phyloP scores from a whole-genome alignment of 2,888 invertebrate species.

The Linnaemya tessellans region DNA sequence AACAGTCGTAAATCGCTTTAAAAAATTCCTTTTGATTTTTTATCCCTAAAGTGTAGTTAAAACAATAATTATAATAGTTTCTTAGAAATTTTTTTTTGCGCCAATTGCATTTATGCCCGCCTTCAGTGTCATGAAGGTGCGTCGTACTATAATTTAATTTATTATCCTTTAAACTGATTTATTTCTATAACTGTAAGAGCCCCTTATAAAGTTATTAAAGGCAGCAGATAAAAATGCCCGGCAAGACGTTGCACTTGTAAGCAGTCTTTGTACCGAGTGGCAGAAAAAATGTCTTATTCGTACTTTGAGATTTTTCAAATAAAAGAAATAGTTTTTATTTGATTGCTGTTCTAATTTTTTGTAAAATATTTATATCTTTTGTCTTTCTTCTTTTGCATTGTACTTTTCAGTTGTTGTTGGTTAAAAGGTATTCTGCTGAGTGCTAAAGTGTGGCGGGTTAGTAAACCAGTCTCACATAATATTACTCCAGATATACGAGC shows the following conservation, averaged over 20 bases:
- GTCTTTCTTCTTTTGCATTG: conserved; percentile 4
- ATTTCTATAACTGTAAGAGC: too few relatives aligned
- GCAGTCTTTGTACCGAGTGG: neutral
- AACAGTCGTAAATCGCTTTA: too few relatives aligned
- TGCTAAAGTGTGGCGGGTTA: conserved; percentile 58
- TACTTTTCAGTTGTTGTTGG: neutral
- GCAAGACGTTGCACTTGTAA: neutral
- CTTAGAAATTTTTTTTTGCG: too few relatives aligned
- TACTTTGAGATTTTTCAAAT: neutral
- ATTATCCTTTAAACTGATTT: too few relatives aligned
- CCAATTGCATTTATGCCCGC: too few relatives aligned
- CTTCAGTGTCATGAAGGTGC: too few relatives aligned
- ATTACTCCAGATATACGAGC: conserved; percentile 67
- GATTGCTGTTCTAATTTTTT: conserved; percentile 40
- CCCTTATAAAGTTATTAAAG: neutral
- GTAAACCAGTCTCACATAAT: conserved; percentile 71
- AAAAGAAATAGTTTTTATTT: conserved; percentile 24
- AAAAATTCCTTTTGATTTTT: too few relatives aligned
- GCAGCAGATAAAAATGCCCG: too few relatives aligned
- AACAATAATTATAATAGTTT: too few relatives aligned
- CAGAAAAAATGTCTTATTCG: conserved; percentile 3
- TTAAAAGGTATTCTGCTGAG: conserved; percentile 39
- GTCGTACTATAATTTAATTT: too few relatives aligned
- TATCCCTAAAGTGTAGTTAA: neutral
- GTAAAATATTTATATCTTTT: neutral